phyloP scores from a whole-genome alignment of 1,140 invertebrate genomes.

The Radopholus similis region DNA sequence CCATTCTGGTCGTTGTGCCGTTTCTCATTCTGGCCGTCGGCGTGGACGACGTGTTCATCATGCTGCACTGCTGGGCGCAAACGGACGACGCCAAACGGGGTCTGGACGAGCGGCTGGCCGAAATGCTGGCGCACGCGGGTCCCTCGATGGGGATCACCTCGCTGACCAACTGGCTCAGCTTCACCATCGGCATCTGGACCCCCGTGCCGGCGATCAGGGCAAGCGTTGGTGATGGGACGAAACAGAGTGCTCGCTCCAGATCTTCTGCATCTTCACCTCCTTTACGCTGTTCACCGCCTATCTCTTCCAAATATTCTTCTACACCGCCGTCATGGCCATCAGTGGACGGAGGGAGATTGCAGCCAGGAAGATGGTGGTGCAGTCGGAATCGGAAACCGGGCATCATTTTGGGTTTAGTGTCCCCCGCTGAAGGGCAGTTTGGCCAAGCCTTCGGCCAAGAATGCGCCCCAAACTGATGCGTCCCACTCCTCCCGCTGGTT shows the following conservation, averaged over 20 bases:
- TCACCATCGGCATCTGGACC: conserved; percentile 88
- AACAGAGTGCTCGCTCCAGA: conserved; percentile 24
- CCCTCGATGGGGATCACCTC: conserved; percentile 96
- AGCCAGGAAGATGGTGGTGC: conserved; percentile 10
- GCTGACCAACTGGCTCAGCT: conserved; percentile 90
- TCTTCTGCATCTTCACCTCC: conserved; percentile 56
- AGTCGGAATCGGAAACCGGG: no score
- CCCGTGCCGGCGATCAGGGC: conserved; percentile 76
- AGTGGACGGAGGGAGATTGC: conserved; percentile 48
- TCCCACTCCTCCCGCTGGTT: conserved; percentile 27
- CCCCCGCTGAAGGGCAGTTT: no score
- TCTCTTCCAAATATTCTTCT: conserved; percentile 57
- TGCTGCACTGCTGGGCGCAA: conserved; percentile 52
- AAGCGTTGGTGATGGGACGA: not conserved
- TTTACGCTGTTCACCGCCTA: conserved; percentile 54
- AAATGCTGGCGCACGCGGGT: conserved; percentile 82
- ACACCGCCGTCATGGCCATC: conserved; percentile 52
- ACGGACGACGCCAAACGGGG: conserved; percentile 35
- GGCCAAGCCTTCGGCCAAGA: no score
- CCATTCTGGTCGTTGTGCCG: conserved; percentile 57
- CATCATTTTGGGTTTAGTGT: no score
- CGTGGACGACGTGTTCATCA: conserved; percentile 59
- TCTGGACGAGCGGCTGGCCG: conserved; percentile 69
- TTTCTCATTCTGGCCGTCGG: conserved; percentile 58
- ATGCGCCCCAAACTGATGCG: conserved; percentile 1